Evolutionary conservation across 2,888 invertebrate species (phyloP).

Genomic region (Ornithoptera priamus): DNA sequence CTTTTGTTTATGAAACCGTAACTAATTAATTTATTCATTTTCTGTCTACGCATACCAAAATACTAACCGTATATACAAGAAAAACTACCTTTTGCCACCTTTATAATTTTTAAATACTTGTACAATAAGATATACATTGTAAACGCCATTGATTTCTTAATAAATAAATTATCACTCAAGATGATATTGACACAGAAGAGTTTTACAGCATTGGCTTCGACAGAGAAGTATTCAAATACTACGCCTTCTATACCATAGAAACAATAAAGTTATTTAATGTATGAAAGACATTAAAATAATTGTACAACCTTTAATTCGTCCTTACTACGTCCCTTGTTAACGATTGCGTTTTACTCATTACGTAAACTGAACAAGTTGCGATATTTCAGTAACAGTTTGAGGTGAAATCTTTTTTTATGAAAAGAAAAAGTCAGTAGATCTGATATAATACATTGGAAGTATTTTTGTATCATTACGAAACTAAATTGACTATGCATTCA

Average conservation of each 20-base stretch:
- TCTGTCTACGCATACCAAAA: no score
- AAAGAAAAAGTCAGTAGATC: background rate
- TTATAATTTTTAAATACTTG: no score
- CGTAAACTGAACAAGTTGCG: background rate
- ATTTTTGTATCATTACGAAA: background rate
- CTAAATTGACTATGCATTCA: background rate
- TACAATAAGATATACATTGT: no score
- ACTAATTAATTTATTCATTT: no score
- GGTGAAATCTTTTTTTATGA: background rate
- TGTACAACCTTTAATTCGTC: slow-evolving; percentile 3
- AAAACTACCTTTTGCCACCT: no score
- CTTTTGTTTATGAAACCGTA: no score
- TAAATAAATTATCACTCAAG: no score
- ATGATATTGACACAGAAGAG: no score
- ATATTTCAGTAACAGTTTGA: slow-evolving; percentile 1
- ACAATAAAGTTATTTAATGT: background rate
- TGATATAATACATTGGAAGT: background rate
- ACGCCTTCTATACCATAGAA: no score
- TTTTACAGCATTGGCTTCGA: background rate
- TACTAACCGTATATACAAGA: no score
- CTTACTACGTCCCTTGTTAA: background rate
- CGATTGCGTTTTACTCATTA: slow-evolving; percentile 1
- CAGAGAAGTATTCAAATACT: background rate
- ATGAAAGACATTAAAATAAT: background rate
- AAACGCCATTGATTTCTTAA: no score